Conservation (phyloP, 1,140 invertebrate species). For the Papilio glaucus region DNA sequence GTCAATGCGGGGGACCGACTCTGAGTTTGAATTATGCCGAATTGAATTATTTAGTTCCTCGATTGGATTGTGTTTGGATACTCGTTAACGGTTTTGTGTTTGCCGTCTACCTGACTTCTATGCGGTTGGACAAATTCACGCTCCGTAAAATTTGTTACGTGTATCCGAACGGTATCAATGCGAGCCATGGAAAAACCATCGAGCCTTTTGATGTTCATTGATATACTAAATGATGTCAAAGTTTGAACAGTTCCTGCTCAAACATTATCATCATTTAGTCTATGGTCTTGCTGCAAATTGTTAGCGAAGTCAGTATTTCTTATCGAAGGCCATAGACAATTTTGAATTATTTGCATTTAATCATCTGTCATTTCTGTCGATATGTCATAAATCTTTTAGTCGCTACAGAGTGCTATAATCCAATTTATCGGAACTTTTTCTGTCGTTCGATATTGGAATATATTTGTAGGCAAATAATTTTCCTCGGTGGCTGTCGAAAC, state of each 20-base stretch:
- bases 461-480: slow-evolving; percentile 54
- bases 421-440: neutral
- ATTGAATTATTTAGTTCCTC: slow-evolving; percentile 81
- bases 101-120: slow-evolving; percentile 56
- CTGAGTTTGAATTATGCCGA: slow-evolving; percentile 67
- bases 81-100: slow-evolving; percentile 61
- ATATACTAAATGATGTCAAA: neutral
- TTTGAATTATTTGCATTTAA: neutral
- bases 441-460: slow-evolving; percentile 50
- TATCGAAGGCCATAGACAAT: neutral
- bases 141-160: slow-evolving; percentile 53
- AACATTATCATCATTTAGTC: too few relatives aligned
- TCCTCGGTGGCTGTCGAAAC: slow-evolving; percentile 65
- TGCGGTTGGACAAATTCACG: slow-evolving; percentile 56
- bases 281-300: too few relatives aligned
- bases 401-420: too few relatives aligned
- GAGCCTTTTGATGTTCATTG: slow-evolving; percentile 10
- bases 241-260: slow-evolving; percentile 8
- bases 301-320: neutral
- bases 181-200: slow-evolving; percentile 20
- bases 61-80: slow-evolving; percentile 71
- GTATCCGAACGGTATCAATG: slow-evolving; percentile 48
- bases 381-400: too few relatives aligned
- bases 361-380: too few relatives aligned
- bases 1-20: slow-evolving; percentile 63